Base-by-base conservation (phyloP, 2,797 vertebrate species). In the Cuniculus paca region DNA sequence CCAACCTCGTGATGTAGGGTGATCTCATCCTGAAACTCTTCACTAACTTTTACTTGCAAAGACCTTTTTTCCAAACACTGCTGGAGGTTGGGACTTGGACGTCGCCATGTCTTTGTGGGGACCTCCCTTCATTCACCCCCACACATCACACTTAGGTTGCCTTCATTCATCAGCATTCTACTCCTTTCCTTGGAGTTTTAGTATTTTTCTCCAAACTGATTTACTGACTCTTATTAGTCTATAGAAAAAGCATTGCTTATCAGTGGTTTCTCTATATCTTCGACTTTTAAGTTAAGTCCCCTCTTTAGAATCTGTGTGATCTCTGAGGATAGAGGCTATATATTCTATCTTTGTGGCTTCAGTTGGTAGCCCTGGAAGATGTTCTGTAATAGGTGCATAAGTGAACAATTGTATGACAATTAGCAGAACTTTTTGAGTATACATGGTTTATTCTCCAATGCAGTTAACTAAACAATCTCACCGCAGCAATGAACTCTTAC, bases 381-480 rank as follows among this genome's bases (percentile, higher is more conserved):
- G 17, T 83, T 4, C 36, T 63, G 1, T 77, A 82, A 93, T 61
- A 39, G 6, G 45, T 82, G 80, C 81, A 4, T 81, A 65, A 72
- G 63, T 56, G 34, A 90, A 81, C 68, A 61, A 34, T 1, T 48
- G 12, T 28, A 3, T 56, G 36, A 77, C 39, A 88, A 50, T 65
- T 81, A 95, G 39, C 48, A 79, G 70, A 87, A 42, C 19, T 70
- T 89, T 84, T 68, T 65, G 77, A 90, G 90, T 13, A 34, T 58
- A 63, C 68, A 50, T 68, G 31, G 34, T 63, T 65, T 85, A 16
- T 60, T 54, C 42, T 58, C 34, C 42, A 58, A 63, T 61, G 28
- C 19, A 85, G 28, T 90, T 68, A 77, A 60, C 82, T 34, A 89
- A 91, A 65, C 24, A 63, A 5, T 39, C 54, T 96, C 14, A 58